Base-by-base conservation (phyloP, 2,797 vertebrate genomes). In the Monodelphis domestica region DNA sequence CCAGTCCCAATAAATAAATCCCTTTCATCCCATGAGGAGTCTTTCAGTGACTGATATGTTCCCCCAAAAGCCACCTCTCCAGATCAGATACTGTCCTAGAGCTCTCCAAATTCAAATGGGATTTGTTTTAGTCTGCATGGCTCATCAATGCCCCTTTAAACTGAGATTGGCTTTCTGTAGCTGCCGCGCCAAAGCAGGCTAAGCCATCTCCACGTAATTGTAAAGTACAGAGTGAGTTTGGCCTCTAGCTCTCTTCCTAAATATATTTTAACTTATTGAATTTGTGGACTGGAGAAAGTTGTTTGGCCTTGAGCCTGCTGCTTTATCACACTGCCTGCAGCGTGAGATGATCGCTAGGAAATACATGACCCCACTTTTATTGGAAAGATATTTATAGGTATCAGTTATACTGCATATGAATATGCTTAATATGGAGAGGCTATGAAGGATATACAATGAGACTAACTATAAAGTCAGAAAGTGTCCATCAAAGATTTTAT, bases 311-410 rank as follows among this genome's bases (percentile, higher is more conserved):
- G 96, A 96, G 96, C 87, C 95, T 96, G 87, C 89, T 96, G 89
- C 94, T 96, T 96, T 97, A 95, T 97, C 93, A 96, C 94, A 96
- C 89, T 96, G 95, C 96, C 96, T 45, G 0, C 89, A 96, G 96
- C 90, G 90, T 89, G 55, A 91, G 93, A 96, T 96, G 95, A 95
- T 97, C 96, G 95, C 95, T 95, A 92, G 95, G 93, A 95, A 97
- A 96, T 96, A 97, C 91, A 95, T 91, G 92, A 89, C 54, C 94
- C 96, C 88, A 33, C 93, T 95, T 97, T 96, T 97, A 97, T 97
- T 97, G 94, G 96, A 95, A 97, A 96, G 89, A 96, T 97, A 97
- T 97, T 97, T 97, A 97, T 97, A 97, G 96, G 89, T 56, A 55
- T 89, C 93, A 88, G 90, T 92, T 93, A 96, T 91, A 93, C 57